Base-by-base conservation (phyloP, 2,888 invertebrate genomes). In the Macrosiphum euphorbiae region DNA sequence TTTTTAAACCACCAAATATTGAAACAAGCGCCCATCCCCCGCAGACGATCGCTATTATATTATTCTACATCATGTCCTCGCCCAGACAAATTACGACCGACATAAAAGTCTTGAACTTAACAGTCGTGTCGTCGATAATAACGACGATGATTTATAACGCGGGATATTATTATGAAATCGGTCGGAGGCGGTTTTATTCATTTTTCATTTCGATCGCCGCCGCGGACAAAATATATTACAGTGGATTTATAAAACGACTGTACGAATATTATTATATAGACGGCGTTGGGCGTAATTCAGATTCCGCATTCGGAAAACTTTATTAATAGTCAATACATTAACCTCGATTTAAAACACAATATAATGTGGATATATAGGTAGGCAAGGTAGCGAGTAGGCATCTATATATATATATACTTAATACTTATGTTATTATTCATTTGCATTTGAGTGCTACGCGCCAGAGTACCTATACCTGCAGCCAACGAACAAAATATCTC, bases 201-300 rank as follows among this genome's bases (percentile, higher is more conserved):
- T 86, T 86, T 86, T 44, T 44, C 47, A 44, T 44, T 44, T 47
- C 86, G 44, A 47, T 13, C 28, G 5, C n/a, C 28, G 5, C n/a
- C 55, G 1, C 20, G 67, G 16, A 67, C 44, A 44, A 52, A 52
- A 86, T 55, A 55, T 55, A 55, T 20, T 55, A 67, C 16, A 13
- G 44, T 13, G 26, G 86, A 86, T 47, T 86, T 67, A 16, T 16
- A 67, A 35, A 35, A 67, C 3, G 67, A 2, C 67, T 13, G 16
- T 67, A 67, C n/a, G 35, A 20, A 67, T 35, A 67, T 67, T 35
- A 67, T 35, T 13, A n/a, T 67, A 20, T 67, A 67, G 35, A 67
- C n/a, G n/a, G 35, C n/a, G n/a, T 67, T 67, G 67, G 67, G 67
- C 67, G 67, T 67, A 67, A n/a, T 67, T 67, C 67, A 35, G 67